These are phyloP conservation scores for Harpagifer antarcticus DNA, from an alignment of 2,797 vertebrate genomes.

Conservation along the genomic window DNA sequence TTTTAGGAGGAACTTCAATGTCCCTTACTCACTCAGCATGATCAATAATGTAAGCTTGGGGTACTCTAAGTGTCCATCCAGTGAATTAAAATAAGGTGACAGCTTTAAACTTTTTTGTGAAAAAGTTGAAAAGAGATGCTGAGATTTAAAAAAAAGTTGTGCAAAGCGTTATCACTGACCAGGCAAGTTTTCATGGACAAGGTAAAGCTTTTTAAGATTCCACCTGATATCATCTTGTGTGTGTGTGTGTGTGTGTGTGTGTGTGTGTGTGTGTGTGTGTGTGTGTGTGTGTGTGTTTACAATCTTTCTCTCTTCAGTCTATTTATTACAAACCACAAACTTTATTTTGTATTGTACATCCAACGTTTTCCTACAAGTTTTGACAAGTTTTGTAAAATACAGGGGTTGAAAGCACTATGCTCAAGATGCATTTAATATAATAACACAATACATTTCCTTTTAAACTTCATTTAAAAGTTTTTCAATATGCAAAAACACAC, in stretches of 20 bases:
- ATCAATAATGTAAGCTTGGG: conserved; percentile 69
- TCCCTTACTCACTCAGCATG: conserved; percentile 39
- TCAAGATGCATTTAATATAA: too few relatives aligned
- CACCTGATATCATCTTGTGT: conserved; percentile 15
- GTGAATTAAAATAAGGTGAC: conserved; percentile 60
- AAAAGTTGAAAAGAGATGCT: conserved; percentile 31
- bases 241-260: conserved; percentile 1
- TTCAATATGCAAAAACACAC: too few relatives aligned
- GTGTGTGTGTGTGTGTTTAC: not conserved
- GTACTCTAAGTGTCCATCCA: conserved; percentile 26
- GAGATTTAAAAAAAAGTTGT: conserved; percentile 7
- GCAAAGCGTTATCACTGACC: conserved; percentile 37
- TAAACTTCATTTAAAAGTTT: too few relatives aligned
- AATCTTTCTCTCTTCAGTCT: not conserved
- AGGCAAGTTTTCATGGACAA: conserved; percentile 10
- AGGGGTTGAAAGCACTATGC: not conserved
- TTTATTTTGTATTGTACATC: not conserved
- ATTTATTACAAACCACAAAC: too few relatives aligned
- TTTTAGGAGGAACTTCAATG: conserved; percentile 15
- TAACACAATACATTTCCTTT: too few relatives aligned
- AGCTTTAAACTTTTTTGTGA: conserved; percentile 43
- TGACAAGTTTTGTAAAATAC: not conserved
- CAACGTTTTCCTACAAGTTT: too few relatives aligned
- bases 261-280: not conserved
- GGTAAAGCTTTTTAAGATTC: conserved; percentile 15